A percentile compares a stretch with the other conserved stretches of the same genome.
Conservation (phyloP, 2,113 vertebrate genomes). For the Aphelocoma coerulescens region DNA sequence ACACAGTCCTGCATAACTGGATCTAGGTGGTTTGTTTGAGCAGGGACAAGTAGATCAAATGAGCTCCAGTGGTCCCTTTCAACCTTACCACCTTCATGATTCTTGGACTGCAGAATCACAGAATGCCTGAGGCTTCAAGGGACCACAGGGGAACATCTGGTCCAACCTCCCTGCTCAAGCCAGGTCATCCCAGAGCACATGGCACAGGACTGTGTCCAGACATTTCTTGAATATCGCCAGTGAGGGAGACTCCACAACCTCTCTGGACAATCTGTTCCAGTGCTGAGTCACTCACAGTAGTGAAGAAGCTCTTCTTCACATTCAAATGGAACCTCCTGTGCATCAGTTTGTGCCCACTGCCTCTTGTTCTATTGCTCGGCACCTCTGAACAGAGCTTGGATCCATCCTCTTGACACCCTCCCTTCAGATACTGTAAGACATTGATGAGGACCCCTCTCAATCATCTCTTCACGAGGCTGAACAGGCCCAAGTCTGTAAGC, state of each 20-base stretch:
- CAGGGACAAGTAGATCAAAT: not conserved
- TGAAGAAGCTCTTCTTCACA: not conserved
- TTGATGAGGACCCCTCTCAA: not conserved
- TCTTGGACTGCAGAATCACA: not conserved
- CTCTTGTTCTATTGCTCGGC: not conserved
- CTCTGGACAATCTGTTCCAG: not conserved
- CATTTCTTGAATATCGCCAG: not conserved
- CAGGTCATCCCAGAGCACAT: not conserved
- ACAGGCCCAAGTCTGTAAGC: not conserved
- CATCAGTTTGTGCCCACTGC: not conserved
- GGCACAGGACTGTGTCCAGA: not conserved
- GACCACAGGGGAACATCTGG: not conserved
- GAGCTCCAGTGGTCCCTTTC: not conserved
- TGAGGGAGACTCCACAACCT: not conserved
- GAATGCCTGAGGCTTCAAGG: not conserved
- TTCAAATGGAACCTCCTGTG: not conserved
- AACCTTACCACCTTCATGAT: not conserved
- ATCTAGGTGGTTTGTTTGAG: not conserved
- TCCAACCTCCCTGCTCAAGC: not conserved
- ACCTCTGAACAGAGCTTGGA: not conserved
- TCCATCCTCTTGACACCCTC: not conserved
- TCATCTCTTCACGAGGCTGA: not conserved
- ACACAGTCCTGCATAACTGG: not conserved
- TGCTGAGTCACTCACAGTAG: not conserved
- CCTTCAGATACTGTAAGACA: not conserved